Evolutionary conservation across 2,888 invertebrate genomes (phyloP), one percentile per base, ranked within the genome.

Genomic region (Hydropsyche betteni): DNA sequence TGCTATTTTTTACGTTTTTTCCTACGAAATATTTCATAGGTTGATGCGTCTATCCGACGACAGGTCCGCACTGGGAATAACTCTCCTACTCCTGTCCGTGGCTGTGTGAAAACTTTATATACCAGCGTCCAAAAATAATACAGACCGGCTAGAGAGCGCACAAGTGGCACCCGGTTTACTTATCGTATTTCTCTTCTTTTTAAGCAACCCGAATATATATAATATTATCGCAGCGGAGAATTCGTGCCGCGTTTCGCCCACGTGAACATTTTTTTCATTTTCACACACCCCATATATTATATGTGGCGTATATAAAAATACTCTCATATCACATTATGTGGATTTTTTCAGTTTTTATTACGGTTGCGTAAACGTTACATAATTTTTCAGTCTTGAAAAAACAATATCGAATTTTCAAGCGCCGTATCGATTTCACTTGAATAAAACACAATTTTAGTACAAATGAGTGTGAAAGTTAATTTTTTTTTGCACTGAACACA

Each of bases 101-200:
- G 38, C 72, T 36, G 14, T 44, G 14, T 4, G 14, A 55, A 72
- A 72, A 72, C 55, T 55, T 44, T 72, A 55, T 55, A 44, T 44
- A 55, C 38, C 72, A 36, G 72, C 24, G 58, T 44, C 72, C 55
- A 72, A 72, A 72, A 72, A 72, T 72, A 72, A 44, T 44, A 44
- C 44, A 44, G 44, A 44, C 44, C 58, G 38, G n/a, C 36, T 64
- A 12, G 64, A n/a, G 58, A 53, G 58, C 16, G 34, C 34, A 33
- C 52, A 72, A 70, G 72, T 61, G 72, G 61, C 72, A 61, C 72
- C 44, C 72, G 72, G 58, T 72, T 72, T 72, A 72, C 72, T 72
- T 72, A 72, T 72, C 72, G 72, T 72, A 72, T 72, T 72, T 72
- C 72, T 72, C 72, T 72, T 72, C 58, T 55, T 72, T 72, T 72